Evolutionary conservation across 1,140 invertebrate genomes (phyloP).

Genomic region (Caenorhabditis briggsae): DNA sequence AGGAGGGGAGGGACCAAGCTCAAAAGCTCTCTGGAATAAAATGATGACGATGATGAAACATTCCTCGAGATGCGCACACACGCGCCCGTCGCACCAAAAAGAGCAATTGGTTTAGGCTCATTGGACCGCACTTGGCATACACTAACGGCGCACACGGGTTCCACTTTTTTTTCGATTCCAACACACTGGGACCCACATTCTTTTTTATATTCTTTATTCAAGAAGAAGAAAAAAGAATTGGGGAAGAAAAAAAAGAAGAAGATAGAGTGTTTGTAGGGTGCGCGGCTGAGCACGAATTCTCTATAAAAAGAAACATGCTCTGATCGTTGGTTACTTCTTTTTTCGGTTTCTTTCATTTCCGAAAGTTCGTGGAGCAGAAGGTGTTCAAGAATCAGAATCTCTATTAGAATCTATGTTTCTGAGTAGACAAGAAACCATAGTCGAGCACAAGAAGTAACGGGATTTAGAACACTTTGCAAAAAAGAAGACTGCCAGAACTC

Average conservation of each 20-base stretch:
- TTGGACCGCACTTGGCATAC: conserved; percentile 51
- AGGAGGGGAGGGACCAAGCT: not conserved
- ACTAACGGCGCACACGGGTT: conserved; percentile 38
- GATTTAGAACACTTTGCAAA: conserved; percentile 22
- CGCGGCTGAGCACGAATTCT: no score
- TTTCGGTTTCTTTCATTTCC: not conserved
- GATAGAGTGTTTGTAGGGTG: no score
- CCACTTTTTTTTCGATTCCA: not conserved
- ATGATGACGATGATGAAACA: conserved; percentile 54
- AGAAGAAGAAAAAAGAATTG: not conserved
- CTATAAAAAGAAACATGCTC: conserved; percentile 17
- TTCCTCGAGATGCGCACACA: conserved; percentile 37
- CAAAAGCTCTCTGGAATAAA: conserved; percentile 46
- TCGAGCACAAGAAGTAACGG: not conserved
- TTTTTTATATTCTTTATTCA: conserved; percentile 23
- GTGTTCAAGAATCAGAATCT: not conserved
- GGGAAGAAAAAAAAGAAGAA: not conserved
- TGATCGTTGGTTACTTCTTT: conserved; percentile 28
- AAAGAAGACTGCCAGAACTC: conserved; percentile 7
- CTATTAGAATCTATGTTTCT: no score
- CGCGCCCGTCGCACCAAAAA: not conserved
- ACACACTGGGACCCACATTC: conserved; percentile 14
- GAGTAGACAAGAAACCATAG: conserved; percentile 4
- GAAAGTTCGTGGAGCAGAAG: conserved; percentile 8
- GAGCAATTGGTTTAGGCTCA: conserved; percentile 55